Evolutionary conservation across 2,797 vertebrate genomes (phyloP).

Genomic region (Bradypodion ventrale): DNA sequence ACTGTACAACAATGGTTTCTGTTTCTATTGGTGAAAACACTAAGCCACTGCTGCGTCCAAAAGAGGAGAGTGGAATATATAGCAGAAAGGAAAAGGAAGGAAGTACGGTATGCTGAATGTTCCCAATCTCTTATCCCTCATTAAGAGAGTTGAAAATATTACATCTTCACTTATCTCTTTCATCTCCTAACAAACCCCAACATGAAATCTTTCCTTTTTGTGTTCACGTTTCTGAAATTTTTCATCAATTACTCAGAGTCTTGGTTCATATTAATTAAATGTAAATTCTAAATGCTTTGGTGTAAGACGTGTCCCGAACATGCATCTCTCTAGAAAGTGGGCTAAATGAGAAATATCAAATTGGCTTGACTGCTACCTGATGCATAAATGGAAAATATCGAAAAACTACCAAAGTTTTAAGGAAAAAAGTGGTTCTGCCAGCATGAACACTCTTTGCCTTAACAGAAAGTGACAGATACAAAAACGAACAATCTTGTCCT

Average conservation of each 20-base stretch:
- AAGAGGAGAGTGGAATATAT: neutral
- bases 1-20: neutral
- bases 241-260: neutral
- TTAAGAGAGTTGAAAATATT: neutral
- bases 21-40: no score
- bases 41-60: neutral
- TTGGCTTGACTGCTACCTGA: neutral
- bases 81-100: neutral
- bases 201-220: neutral
- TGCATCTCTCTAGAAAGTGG: conserved; percentile 20
- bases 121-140: neutral
- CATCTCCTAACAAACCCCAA: conserved; percentile 26
- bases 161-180: neutral
- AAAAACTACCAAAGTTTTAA: neutral
- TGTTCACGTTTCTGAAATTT: neutral
- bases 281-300: conserved; percentile 6
- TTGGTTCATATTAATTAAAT: conserved; percentile 15
- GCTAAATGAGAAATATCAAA: neutral
- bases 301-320: neutral
- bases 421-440: neutral
- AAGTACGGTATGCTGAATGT: no score
- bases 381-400: neutral
- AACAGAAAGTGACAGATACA: neutral
- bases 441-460: neutral
- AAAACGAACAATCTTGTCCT: neutral